phyloP scores from a whole-genome alignment of 2,888 invertebrate species.

The Hypomecis punctinalis region DNA sequence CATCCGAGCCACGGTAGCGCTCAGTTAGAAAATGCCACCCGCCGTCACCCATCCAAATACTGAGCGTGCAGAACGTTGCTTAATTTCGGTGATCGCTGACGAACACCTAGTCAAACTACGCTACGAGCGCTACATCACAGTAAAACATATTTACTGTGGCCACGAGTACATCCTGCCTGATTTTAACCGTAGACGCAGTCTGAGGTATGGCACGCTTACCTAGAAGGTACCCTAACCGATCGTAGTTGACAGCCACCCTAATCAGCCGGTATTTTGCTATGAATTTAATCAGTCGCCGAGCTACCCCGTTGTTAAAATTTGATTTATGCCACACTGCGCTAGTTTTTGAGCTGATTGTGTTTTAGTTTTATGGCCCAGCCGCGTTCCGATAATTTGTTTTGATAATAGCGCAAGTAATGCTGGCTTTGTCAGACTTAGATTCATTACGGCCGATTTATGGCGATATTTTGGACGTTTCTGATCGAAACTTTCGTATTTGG shows the following conservation, averaged over 20 bases:
- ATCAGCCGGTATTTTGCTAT: constrained; percentile 51
- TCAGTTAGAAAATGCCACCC: too few relatives aligned
- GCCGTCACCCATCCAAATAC: too few relatives aligned
- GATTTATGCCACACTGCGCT: constrained; percentile 70
- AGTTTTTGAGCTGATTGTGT: constrained; percentile 73
- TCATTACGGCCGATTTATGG: constrained; percentile 32
- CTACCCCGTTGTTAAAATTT: constrained; percentile 65
- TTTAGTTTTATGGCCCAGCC: constrained; percentile 66
- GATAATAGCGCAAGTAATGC: constrained; percentile 49
- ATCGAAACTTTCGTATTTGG: constrained; percentile 31
- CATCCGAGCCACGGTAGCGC: too few relatives aligned
- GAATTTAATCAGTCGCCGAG: constrained; percentile 68
- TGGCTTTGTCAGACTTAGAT: constrained; percentile 37
- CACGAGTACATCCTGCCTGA: too few relatives aligned
- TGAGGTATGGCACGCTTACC: background rate
- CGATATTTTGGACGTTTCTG: constrained; percentile 32
- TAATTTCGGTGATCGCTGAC: too few relatives aligned
- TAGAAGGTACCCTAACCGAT: background rate
- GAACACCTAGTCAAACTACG: too few relatives aligned
- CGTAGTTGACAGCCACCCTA: constrained; percentile 16
- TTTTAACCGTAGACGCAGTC: too few relatives aligned
- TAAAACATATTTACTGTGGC: too few relatives aligned
- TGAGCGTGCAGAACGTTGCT: too few relatives aligned
- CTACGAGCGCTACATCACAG: too few relatives aligned
- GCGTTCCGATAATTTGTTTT: constrained; percentile 58